Evolutionary conservation across 2,888 invertebrate species (phyloP).

Genomic region (Perizoma flavofasciatum): DNA sequence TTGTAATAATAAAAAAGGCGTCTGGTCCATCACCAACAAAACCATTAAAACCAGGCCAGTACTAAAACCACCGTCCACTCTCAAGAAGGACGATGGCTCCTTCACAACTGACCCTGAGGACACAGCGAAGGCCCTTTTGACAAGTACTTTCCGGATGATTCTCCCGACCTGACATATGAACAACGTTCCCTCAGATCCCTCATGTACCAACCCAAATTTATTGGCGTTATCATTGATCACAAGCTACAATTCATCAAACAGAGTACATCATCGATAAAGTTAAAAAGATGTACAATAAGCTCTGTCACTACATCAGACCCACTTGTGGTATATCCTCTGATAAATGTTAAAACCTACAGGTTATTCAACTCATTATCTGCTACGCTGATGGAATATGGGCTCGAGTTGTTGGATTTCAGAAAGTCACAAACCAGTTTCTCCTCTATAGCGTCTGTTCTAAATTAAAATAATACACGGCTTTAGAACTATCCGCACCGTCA

Average conservation of each 20-base stretch:
- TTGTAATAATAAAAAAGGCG: conserved; percentile 34
- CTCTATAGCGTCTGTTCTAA: conserved; percentile 30
- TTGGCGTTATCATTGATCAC: conserved; percentile 6
- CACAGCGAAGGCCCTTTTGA: conserved; percentile 13
- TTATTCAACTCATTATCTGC: conserved; percentile 32
- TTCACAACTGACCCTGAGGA: conserved; percentile 22
- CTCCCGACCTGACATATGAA: not conserved
- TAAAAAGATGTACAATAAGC: conserved; percentile 14
- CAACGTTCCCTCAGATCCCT: not conserved
- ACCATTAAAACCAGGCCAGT: conserved; percentile 24
- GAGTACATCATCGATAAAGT: conserved; percentile 15
- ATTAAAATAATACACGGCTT: conserved; percentile 30
- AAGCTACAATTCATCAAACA: conserved; percentile 18
- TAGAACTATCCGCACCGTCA: conserved; percentile 22
- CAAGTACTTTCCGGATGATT: not conserved
- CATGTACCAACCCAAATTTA: conserved; percentile 1
- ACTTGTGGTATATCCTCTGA: conserved; percentile 24
- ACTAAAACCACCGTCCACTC: conserved; percentile 30
- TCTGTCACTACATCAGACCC: conserved; percentile 8
- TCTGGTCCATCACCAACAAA: conserved; percentile 37
- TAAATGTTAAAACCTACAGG: conserved; percentile 25
- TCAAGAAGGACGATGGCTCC: conserved; percentile 11
- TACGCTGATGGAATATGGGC: conserved; percentile 34
- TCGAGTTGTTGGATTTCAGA: conserved; percentile 2
- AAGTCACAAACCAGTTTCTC: not conserved